Base-by-base conservation (phyloP, 2,113 vertebrate species). In the Cinclus cinclus region DNA sequence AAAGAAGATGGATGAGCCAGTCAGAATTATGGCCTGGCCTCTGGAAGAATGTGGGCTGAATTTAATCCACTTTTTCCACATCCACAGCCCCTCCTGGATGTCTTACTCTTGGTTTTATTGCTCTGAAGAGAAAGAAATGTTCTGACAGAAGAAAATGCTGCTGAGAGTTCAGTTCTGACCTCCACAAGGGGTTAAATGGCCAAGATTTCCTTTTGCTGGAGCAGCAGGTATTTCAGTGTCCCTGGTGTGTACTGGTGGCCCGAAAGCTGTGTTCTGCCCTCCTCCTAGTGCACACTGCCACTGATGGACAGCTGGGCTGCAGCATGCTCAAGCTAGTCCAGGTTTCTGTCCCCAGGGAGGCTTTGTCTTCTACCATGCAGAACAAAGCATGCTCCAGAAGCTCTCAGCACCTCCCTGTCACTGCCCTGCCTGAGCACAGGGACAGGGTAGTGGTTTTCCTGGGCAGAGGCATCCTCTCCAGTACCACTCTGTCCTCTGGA, bases 221-320 rank as follows among this genome's bases (percentile, higher is more conserved):
- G 35, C 35, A 63, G 41, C 22, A 63, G 41, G 10, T 28, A 35
- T 42, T 76, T 62, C 47, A 69, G 13, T 7, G 15, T 55, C 30
- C 37, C 41, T 55, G 49, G 5, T 21, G 5, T 41, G 21, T 31
- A 8, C 17, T 15, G 13, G 6, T 49, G 55, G 7, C 4, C 27
- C 83, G 41, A 63, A 21, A 63, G 27, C 17, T 77, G 27, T 14
- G 27, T 76, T 62, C 15, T 53, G 31, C 8, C 15, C 8, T 62
- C 10, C 25, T 6, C 2, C 1, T 0, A 0, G 22, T 19, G 22
- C 55, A 33, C 10, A 24, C 35, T 63, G 46, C 39, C 1, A 2
- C 39, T 60, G 39, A 19, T 27, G 41, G 70, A n/a, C 46, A 68
- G 39, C 23, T 75, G 37, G 52, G 46, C 69, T 67, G 39, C 30